Conservation (phyloP, 2,113 vertebrate species). For the Amblyopsis rosae region DNA sequence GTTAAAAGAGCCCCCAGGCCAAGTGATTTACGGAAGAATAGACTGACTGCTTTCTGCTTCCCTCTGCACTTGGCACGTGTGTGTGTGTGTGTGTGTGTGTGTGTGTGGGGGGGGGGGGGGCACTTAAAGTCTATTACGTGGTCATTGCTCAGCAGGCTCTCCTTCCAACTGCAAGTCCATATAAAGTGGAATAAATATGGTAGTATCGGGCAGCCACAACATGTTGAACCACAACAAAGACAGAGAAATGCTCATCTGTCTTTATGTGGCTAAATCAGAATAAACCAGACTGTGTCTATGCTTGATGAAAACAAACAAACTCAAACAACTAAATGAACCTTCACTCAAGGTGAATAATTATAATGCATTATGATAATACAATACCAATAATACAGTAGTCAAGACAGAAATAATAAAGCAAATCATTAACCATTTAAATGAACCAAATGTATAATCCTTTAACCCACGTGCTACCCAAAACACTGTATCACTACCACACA, state of each 20-base stretch:
- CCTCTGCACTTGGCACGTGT: constrained; percentile 29
- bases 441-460: too few species aligned
- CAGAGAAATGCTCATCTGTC: too few species aligned
- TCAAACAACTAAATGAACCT: too few species aligned
- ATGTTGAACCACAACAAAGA: too few species aligned
- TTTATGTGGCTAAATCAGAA: too few species aligned
- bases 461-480: too few species aligned
- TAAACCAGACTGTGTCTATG: too few species aligned
- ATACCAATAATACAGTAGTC: not conserved
- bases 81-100: constrained; percentile 27
- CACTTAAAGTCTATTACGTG: constrained; percentile 17
- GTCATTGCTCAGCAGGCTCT: not conserved
- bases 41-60: constrained; percentile 63
- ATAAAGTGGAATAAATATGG: not conserved
- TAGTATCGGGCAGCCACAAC: too few species aligned
- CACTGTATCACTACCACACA: too few species aligned
- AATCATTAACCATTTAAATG: not conserved
- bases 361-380: not conserved
- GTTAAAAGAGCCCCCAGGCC: constrained; percentile 77
- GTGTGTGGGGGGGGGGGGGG: constrained; percentile 30
- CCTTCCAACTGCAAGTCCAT: not conserved
- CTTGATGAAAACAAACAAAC: too few species aligned
- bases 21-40: constrained; percentile 73
- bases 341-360: too few species aligned
- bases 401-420: constrained; percentile 9